phyloP scores from a whole-genome alignment of 2,113 vertebrate species.

The Scomber colias region DNA sequence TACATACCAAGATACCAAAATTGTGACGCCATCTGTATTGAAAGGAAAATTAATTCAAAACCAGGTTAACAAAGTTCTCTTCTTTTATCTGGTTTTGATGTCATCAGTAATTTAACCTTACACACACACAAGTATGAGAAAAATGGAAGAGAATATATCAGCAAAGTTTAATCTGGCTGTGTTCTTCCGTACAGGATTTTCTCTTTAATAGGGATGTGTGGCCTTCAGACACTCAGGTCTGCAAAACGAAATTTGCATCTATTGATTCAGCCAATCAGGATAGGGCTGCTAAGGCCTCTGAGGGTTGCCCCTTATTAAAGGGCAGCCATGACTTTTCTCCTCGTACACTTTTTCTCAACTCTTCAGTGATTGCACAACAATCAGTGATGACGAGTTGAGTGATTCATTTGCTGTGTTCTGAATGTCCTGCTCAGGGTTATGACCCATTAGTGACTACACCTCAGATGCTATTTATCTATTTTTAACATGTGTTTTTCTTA shows the following conservation, averaged over 20 bases:
- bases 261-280: slow-evolving; percentile 10
- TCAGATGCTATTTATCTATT: neutral
- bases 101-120: slow-evolving; percentile 7
- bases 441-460: neutral
- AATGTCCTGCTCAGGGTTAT: neutral
- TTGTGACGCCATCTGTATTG: slow-evolving; percentile 9
- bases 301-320: neutral
- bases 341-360: neutral
- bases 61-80: neutral
- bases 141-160: neutral
- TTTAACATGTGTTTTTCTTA: neutral
- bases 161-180: slow-evolving; percentile 1
- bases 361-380: slow-evolving; percentile 3
- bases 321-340: slow-evolving; percentile 8
- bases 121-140: neutral
- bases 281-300: slow-evolving; percentile 2
- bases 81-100: slow-evolving; percentile 11
- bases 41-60: slow-evolving; percentile 41
- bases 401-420: slow-evolving; percentile 11
- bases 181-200: neutral
- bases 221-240: slow-evolving; percentile 10
- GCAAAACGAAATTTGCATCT: slow-evolving; percentile 4
- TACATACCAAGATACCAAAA: neutral
- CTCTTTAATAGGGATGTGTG: slow-evolving; percentile 15
- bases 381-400: slow-evolving; percentile 9